Evolutionary conservation across 1,140 invertebrate species (phyloP).

Genomic region (Lasioglossum baleicum): DNA sequence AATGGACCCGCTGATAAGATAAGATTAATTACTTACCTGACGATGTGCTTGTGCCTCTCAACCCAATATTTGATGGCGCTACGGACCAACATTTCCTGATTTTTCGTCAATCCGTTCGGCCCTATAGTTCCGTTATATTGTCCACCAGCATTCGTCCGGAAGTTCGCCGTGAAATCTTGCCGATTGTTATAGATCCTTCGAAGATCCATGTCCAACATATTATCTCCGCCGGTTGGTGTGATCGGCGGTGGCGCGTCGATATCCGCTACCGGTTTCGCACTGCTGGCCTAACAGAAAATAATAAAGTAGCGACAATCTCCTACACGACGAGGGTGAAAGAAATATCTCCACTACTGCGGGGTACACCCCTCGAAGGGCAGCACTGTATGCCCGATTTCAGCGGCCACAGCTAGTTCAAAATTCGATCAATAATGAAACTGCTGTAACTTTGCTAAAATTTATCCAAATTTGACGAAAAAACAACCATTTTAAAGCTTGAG

Average conservation of each 20-base stretch:
- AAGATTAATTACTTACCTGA: constrained; percentile 81
- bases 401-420: no score
- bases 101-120: constrained; percentile 89
- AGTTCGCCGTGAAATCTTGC: constrained; percentile 87
- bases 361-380: no score
- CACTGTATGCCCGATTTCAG: no score
- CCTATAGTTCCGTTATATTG: constrained; percentile 81
- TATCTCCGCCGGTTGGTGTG: constrained; percentile 60
- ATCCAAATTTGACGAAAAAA: no score
- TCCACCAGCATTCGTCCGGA: constrained; percentile 83
- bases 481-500: no score
- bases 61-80: constrained; percentile 94
- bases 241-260: constrained; percentile 59
- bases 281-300: constrained; percentile 67
- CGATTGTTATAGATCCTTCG: constrained; percentile 87
- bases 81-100: constrained; percentile 89
- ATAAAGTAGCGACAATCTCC: background rate
- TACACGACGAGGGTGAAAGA: no score
- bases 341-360: no score
- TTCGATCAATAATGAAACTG: no score
- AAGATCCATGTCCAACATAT: constrained; percentile 83
- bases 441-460: no score
- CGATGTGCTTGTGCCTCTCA: constrained; percentile 91
- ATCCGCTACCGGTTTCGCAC: constrained; percentile 72
- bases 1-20: no score